phyloP scores from a whole-genome alignment of 2,888 invertebrate species.

The Acanthoscelides obtectus region DNA sequence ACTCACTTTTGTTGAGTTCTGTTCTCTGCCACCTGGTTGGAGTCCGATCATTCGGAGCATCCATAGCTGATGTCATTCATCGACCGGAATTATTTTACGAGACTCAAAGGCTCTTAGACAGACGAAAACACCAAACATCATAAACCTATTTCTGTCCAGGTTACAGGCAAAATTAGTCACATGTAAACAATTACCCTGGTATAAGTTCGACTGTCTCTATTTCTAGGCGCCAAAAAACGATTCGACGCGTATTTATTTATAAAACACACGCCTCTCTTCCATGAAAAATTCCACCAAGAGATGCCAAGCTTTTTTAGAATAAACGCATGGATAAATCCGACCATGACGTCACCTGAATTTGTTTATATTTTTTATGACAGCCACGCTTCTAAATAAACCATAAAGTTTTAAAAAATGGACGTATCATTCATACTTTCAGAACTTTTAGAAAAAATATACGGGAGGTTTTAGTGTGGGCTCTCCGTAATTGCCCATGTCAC shows the following conservation, averaged over 20 bases:
- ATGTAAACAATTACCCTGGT: not conserved
- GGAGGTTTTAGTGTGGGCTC: too few relatives aligned
- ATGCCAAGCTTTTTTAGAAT: not conserved
- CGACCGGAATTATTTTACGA: not conserved
- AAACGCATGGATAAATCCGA: not conserved
- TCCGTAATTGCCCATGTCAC: too few relatives aligned
- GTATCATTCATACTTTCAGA: too few relatives aligned
- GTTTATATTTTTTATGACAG: not conserved
- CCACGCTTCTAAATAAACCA: not conserved
- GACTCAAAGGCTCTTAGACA: not conserved
- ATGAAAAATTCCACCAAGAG: not conserved
- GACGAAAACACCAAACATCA: not conserved
- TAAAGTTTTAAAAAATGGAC: too few relatives aligned
- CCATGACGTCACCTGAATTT: not conserved
- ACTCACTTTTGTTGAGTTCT: too few relatives aligned
- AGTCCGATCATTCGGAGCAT: too few relatives aligned
- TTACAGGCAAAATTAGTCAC: not conserved
- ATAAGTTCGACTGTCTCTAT: not conserved
- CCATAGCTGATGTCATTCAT: not conserved
- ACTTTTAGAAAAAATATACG: too few relatives aligned
- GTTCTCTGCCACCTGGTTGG: too few relatives aligned
- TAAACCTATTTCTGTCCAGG: not conserved
- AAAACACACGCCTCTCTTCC: not conserved
- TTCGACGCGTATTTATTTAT: not conserved
- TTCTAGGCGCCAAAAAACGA: not conserved